These are phyloP conservation scores for Carlito syrichta DNA, from an alignment of 2,113 vertebrate genomes.

Conservation along the genomic window DNA sequence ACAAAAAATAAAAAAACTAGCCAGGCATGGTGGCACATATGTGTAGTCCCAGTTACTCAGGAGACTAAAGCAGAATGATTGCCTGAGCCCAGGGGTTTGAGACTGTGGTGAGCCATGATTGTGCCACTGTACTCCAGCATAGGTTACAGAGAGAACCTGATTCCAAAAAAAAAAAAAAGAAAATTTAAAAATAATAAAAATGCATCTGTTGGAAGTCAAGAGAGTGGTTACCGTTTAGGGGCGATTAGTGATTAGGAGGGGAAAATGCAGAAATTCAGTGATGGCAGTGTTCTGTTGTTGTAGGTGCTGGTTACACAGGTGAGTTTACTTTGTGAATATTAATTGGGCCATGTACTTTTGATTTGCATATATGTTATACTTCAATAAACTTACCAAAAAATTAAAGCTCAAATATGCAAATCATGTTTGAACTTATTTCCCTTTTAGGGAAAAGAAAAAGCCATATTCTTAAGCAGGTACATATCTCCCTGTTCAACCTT, in stretches of 20 bases:
- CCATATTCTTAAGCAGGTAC: neutral
- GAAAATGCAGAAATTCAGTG: neutral
- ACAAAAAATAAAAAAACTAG: no score
- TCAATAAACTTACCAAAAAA: neutral
- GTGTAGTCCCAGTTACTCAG: no score
- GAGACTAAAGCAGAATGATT: no score
- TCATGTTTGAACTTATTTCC: neutral
- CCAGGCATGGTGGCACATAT: no score
- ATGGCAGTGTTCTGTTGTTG: neutral
- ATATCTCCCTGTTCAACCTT: neutral
- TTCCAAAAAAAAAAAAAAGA: no score
- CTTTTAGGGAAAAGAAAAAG: neutral
- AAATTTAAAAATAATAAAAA: neutral
- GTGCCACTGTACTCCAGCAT: no score
- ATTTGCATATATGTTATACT: neutral
- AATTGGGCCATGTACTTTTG: neutral
- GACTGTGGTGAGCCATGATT: no score
- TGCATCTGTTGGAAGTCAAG: neutral
- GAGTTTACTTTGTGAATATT: slow-evolving; percentile 34
- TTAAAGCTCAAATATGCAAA: neutral
- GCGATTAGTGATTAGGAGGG: neutral
- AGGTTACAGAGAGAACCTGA: no score
- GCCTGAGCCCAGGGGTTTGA: no score
- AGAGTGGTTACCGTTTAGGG: neutral
- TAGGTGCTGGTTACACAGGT: neutral